Conservation (phyloP, 2,888 invertebrate genomes). For the Mythimna impura region DNA sequence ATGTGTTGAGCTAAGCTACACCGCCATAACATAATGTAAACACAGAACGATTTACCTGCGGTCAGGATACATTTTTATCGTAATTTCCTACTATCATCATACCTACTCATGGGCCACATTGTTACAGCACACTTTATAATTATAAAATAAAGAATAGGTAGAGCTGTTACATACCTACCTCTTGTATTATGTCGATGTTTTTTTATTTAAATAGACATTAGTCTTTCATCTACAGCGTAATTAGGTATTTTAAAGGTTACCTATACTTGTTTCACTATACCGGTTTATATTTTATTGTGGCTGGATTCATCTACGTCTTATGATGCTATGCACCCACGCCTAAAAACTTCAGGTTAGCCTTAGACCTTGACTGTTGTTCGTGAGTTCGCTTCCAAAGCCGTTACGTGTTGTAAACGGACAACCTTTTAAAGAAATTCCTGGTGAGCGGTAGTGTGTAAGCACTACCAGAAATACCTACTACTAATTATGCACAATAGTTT, state of each 20-base stretch:
- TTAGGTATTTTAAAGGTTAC: background rate
- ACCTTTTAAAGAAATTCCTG: background rate
- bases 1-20: background rate
- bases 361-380: constrained; percentile 5
- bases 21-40: background rate
- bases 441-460: background rate
- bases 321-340: background rate
- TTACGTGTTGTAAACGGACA: background rate
- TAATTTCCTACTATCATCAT: constrained; percentile 3
- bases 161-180: background rate
- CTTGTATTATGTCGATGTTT: constrained; percentile 3
- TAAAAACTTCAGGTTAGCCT: background rate
- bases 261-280: background rate
- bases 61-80: background rate
- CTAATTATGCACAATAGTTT: background rate
- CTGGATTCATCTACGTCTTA: background rate
- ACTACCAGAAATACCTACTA: background rate
- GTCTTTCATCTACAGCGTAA: constrained; percentile 5
- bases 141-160: background rate
- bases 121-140: background rate
- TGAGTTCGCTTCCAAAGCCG: background rate
- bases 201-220: constrained; percentile 5
- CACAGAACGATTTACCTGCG: background rate
- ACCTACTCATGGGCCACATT: background rate
- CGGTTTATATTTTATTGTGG: background rate